Percentiles rank a stretch among this genome's conserved stretches.
phyloP scores from a whole-genome alignment of 2,113 vertebrate genomes.

The Gymnogyps californianus region DNA sequence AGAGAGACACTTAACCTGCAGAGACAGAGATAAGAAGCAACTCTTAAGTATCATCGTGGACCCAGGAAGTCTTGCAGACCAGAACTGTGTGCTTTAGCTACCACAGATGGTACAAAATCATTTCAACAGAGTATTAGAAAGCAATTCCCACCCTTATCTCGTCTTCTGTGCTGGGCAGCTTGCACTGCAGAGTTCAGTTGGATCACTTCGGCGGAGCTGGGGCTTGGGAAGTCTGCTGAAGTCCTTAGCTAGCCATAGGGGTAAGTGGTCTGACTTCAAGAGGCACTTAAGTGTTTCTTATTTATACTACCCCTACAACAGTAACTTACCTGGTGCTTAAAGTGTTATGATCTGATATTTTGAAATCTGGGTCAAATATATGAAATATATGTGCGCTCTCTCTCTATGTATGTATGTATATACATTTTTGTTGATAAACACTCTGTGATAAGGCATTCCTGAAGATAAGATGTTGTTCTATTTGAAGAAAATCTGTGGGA shows the following conservation, averaged over 20 bases:
- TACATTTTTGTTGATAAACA: neutral
- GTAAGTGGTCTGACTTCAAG: neutral
- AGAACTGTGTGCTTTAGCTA: neutral
- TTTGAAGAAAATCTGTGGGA: slow-evolving; percentile 7
- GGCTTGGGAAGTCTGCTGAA: neutral
- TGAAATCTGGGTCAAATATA: neutral
- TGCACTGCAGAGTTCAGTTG: neutral
- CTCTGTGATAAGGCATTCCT: neutral
- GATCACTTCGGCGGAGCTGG: neutral
- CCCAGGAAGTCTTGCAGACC: neutral
- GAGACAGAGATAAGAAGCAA: neutral
- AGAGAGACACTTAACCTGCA: neutral
- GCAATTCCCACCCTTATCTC: neutral
- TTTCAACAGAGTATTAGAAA: neutral
- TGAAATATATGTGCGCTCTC: neutral
- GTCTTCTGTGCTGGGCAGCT: neutral
- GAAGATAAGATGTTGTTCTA: neutral
- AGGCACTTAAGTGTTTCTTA: neutral
- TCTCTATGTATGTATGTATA: neutral
- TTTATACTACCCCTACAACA: neutral
- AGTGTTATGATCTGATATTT: neutral
- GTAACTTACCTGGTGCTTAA: neutral
- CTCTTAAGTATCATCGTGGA: rapidly evolving
- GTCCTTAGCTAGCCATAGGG: neutral
- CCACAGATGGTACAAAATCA: neutral